These are phyloP conservation scores for Harlomillsia oculata DNA, from an alignment of 1,140 invertebrate genomes.

Conservation along the genomic window DNA sequence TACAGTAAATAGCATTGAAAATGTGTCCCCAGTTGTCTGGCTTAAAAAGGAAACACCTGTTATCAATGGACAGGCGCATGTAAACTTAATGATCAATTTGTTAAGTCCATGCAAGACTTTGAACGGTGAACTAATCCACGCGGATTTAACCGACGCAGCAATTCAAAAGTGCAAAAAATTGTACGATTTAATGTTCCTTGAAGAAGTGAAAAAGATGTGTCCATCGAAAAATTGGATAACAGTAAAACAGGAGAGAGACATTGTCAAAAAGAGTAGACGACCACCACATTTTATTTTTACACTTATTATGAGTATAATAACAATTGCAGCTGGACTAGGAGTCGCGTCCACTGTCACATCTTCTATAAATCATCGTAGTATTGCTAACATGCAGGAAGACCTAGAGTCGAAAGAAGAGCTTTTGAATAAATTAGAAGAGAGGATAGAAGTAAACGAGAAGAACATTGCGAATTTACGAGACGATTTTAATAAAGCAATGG, in stretches of 20 bases:
- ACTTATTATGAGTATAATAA: background rate
- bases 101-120: too few relatives aligned
- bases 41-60: too few relatives aligned
- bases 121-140: too few relatives aligned
- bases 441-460: background rate
- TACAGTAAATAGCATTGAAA: too few relatives aligned
- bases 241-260: too few relatives aligned
- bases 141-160: too few relatives aligned
- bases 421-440: background rate
- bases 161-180: background rate
- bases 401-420: background rate
- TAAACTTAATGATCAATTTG: too few relatives aligned
- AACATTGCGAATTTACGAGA: background rate
- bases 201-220: constrained; percentile 2
- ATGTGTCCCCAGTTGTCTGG: too few relatives aligned
- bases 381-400: background rate
- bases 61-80: too few relatives aligned
- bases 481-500: background rate
- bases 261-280: too few relatives aligned
- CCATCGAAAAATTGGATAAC: background rate
- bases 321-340: background rate
- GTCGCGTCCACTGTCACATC: background rate
- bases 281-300: background rate
- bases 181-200: background rate
- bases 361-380: background rate